Base-by-base conservation (phyloP, 1,140 invertebrate species). In the Heliconius congener region DNA sequence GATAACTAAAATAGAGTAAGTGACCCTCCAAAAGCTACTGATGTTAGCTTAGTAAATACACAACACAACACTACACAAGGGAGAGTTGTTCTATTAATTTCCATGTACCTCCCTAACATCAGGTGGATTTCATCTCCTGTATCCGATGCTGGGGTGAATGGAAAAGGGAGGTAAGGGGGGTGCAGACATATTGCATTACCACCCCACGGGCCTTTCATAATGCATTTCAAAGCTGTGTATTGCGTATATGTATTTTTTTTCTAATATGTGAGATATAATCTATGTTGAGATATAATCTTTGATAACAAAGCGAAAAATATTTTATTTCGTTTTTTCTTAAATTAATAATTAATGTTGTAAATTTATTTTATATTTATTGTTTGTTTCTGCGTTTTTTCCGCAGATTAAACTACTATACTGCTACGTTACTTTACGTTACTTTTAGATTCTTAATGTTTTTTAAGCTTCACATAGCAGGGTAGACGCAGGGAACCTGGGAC, bases 121-220 rank as follows among this genome's bases (percentile, higher is more conserved):
- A 52, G 46, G 74, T 57, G 73, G 19, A 75, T 75, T 75, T 75
- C 74, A 66, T 66, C 30, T 74, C 73, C 73, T 60, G 55, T 74
- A 55, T 74, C 50, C 23, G 34, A 52, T 39, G 73, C 57, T 55
- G 55, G 57, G 66, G 42, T 70, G 74, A 75, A 75, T 60, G 74
- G 55, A 19, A 9, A 52, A 27, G 60, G 23, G 18, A 42, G 73
- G 73, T 19, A 30, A 39, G 52, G 73, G 57, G 57, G 37, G 50
- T 52, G 8, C 60, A 76, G 74, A 76, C 74, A 70, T 76, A 76
- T 76, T 76, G 74, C 74, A 52, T 74, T 74, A n/a, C 60, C 73
- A 70, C 37, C 74, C 19, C 19, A 46, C 37, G 57, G 13, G 57
- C 74, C 55, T 76, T 74, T 66, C 60, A 66, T 66, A 66, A 66